Percentiles rank a stretch among this genome's conserved stretches.
These are phyloP conservation scores for Eupithecia centaureata DNA, from an alignment of 2,888 invertebrate genomes.

Conservation along the genomic window DNA sequence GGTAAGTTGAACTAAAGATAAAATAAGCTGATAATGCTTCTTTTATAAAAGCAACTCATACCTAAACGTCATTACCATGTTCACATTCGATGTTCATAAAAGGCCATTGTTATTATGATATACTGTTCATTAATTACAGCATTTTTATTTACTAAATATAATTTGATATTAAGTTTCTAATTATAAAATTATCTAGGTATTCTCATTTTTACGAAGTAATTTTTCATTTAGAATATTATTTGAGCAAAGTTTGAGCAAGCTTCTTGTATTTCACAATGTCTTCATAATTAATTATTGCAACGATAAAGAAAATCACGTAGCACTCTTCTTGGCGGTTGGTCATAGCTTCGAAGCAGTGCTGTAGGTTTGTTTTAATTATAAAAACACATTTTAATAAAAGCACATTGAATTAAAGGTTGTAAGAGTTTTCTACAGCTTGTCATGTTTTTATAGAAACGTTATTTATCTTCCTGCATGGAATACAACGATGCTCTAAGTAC, in stretches of 20 bases:
- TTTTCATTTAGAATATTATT: neutral
- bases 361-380: no score
- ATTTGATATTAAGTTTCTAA: neutral
- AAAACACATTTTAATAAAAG: neutral
- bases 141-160: neutral
- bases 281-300: constrained; percentile 11
- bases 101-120: neutral
- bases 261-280: neutral
- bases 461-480: no score
- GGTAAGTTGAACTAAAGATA: constrained; percentile 1
- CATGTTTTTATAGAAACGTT: no score
- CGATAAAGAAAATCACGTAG: constrained; percentile 23
- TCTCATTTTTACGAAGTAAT: neutral
- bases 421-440: no score
- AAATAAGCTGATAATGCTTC: constrained; percentile 30
- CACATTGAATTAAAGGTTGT: neutral
- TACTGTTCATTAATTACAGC: neutral
- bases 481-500: no score
- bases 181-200: neutral
- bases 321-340: constrained; percentile 15
- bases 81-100: neutral
- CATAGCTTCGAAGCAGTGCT: constrained; percentile 6
- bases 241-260: neutral
- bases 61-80: neutral
- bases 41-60: constrained; percentile 25